Conservation (phyloP, 2,888 invertebrate species). For the Macrosiphum euphorbiae region DNA sequence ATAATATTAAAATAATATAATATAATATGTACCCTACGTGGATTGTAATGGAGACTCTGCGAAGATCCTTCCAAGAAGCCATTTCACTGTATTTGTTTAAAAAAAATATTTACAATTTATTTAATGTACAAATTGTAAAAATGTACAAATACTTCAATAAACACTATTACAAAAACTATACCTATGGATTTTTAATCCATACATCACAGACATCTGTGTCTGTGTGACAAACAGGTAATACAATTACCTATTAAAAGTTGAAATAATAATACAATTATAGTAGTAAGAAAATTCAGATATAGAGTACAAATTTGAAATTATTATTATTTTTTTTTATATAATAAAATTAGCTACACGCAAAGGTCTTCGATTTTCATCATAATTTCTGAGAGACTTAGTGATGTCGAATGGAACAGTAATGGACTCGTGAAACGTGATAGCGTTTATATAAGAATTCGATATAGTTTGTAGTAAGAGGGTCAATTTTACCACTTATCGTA, state of each 20-base stretch:
- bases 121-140: not conserved
- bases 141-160: not conserved
- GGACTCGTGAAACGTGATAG: not conserved
- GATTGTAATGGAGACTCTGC: not conserved
- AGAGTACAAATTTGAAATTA: not conserved
- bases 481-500: not conserved
- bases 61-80: not conserved
- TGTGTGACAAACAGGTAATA: not conserved
- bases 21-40: not conserved
- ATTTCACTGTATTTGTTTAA: not conserved
- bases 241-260: not conserved
- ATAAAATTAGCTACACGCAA: not conserved
- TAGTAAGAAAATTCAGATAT: not conserved
- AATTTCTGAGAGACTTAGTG: not conserved
- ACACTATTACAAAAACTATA: not conserved
- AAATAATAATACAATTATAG: not conserved
- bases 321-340: not conserved
- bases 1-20: not conserved
- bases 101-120: not conserved
- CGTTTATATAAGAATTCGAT: not conserved
- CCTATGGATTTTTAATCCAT: too few species aligned
- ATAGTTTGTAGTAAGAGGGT: not conserved
- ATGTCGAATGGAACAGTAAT: not conserved
- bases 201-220: too few species aligned
- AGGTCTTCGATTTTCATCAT: not conserved